A percentile compares a stretch with the other conserved stretches of the same genome.
These are phyloP conservation scores for Sepioteuthis lessoniana DNA, from an alignment of 2,888 invertebrate genomes.

Conservation along the genomic window DNA sequence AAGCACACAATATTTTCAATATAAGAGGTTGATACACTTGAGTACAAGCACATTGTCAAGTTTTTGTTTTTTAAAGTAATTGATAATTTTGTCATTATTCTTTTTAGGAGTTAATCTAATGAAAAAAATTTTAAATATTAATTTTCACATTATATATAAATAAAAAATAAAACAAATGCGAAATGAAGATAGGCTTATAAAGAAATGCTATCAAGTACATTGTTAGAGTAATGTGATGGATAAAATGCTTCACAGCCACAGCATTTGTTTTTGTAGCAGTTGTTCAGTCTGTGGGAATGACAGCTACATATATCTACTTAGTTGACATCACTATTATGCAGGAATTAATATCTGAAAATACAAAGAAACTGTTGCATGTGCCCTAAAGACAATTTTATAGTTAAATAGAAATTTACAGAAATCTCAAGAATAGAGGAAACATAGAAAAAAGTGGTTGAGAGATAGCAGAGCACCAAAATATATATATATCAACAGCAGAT, in stretches of 20 bases:
- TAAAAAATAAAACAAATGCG: too few relatives aligned
- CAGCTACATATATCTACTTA: background rate
- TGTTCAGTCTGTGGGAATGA: background rate
- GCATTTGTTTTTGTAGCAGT: background rate
- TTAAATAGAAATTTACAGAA: conserved; percentile 11
- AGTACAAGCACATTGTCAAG: too few relatives aligned
- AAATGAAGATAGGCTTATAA: background rate
- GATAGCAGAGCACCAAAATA: background rate
- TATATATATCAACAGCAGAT: background rate
- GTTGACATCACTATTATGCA: background rate
- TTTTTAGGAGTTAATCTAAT: too few relatives aligned
- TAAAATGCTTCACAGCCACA: background rate
- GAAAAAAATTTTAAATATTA: too few relatives aligned
- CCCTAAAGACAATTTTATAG: background rate
- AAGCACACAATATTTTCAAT: too few relatives aligned
- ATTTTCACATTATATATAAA: too few relatives aligned
- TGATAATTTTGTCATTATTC: too few relatives aligned
- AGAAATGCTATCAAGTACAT: background rate
- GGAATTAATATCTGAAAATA: background rate
- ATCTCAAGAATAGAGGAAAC: background rate
- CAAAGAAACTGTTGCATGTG: background rate
- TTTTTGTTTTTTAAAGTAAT: too few relatives aligned
- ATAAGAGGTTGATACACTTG: too few relatives aligned
- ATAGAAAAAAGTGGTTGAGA: background rate
- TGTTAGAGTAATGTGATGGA: background rate